Percentiles rank a stretch among this genome's conserved stretches.
Evolutionary conservation across 1,140 invertebrate species (phyloP).

Genomic region (Bombus superbus): DNA sequence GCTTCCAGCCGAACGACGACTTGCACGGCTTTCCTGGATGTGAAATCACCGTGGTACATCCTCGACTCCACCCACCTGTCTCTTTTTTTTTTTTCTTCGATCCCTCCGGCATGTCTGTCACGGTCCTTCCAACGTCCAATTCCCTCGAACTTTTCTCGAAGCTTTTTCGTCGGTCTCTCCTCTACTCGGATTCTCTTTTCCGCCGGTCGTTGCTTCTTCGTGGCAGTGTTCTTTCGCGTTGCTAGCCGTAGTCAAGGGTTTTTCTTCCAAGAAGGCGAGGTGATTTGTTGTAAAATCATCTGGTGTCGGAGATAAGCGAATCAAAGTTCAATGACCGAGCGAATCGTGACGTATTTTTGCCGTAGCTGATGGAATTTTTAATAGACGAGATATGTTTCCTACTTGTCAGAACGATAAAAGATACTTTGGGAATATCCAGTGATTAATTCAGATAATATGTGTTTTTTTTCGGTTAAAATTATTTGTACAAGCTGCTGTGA

Average conservation of each 20-base stretch:
- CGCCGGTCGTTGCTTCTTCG: constrained; percentile 14
- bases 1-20: constrained; percentile 75
- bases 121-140: constrained; percentile 55
- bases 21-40: constrained; percentile 65
- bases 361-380: background rate
- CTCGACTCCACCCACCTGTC: constrained; percentile 53
- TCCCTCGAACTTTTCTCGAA: constrained; percentile 45
- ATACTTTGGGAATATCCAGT: too few relatives aligned
- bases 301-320: background rate
- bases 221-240: background rate
- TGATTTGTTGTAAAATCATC: background rate
- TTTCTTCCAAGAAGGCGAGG: background rate
- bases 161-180: constrained; percentile 18
- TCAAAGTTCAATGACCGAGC: background rate
- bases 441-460: too few relatives aligned
- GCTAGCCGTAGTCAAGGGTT: background rate
- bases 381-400: background rate
- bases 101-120: constrained; percentile 44
- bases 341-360: background rate
- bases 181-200: constrained; percentile 43
- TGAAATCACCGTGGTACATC: constrained; percentile 71
- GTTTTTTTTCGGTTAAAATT: too few relatives aligned
- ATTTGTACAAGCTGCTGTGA: too few relatives aligned
- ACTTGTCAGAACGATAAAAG: background rate
- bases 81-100: constrained; percentile 51